These are phyloP conservation scores for Acrobasis repandana DNA, from an alignment of 2,888 invertebrate species.

Conservation along the genomic window DNA sequence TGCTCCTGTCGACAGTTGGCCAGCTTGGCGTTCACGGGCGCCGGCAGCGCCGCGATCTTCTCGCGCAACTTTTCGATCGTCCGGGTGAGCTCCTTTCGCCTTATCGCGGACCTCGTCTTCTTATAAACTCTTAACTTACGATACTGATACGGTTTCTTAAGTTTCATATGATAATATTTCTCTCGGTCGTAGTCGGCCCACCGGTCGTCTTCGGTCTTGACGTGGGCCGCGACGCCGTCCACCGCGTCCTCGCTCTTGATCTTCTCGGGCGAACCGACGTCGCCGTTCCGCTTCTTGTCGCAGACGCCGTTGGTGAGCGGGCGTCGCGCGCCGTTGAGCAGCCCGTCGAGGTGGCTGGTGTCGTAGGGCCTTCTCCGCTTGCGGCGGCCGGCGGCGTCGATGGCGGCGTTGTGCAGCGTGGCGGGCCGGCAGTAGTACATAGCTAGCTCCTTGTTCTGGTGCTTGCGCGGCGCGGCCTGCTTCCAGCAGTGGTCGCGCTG, in stretches of 20 bases:
- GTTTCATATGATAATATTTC: conserved; percentile 77
- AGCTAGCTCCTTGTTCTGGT: conserved; percentile 88
- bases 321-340: conserved; percentile 48
- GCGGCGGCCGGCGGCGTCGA: conserved; percentile 67
- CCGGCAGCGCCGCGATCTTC: conserved; percentile 61
- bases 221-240: conserved; percentile 49
- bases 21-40: conserved; percentile 71
- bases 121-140: conserved; percentile 76
- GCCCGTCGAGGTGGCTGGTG: conserved; percentile 45
- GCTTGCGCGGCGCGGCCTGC: conserved; percentile 89
- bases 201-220: conserved; percentile 53
- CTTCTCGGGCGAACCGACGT: conserved; percentile 48
- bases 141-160: conserved; percentile 80
- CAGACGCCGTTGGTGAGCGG: conserved; percentile 55
- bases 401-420: conserved; percentile 68
- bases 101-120: conserved; percentile 63
- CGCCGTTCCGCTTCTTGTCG: conserved; percentile 60
- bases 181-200: conserved; percentile 68
- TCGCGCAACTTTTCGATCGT: conserved; percentile 67
- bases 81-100: conserved; percentile 60
- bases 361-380: conserved; percentile 88
- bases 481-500: conserved; percentile 96
- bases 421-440: conserved; percentile 86
- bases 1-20: conserved; percentile 76
- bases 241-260: conserved; percentile 54